Evolutionary conservation across 2,797 vertebrate genomes (phyloP), one percentile per base, ranked within the genome.

Genomic region (Cephalopachus bancanus): DNA sequence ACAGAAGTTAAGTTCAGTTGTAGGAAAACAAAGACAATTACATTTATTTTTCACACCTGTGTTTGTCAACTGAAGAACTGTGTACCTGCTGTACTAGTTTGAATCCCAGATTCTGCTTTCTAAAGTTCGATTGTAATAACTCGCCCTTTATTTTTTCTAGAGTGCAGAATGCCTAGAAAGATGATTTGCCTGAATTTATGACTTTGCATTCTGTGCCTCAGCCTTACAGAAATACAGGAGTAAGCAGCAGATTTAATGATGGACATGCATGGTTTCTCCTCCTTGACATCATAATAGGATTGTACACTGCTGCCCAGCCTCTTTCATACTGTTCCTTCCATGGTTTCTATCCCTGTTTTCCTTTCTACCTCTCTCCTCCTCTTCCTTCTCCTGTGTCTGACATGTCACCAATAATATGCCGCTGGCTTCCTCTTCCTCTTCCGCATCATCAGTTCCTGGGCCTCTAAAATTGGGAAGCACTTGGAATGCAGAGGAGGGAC

Each of bases 1-100:
- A 88, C 62, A 96, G 78, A 97, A 95, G 89, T 28, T 83, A 59
- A 78, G 20, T 88, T 89, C 53, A 83, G 9, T 76, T 94, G 85
- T 49, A 69, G 89, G 81, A 84, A 96, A 97, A 97, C 89, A 91
- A 94, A 90, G 53, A 83, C 62, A 95, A 90, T 94, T 84, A 53
- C 19, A 67, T 94, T 95, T 95, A 60, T 87, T 97, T 93, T 93
- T 65, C 59, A 91, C 83, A 92, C 33, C 87, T 86, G 76, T 91
- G 44, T 92, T 93, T 96, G 89, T 84, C n/a, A 62, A 33, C 79
- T 65, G 84, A 83, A 4, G 10, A 81, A 65, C 51, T 4, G 17
- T 24, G 22, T 55, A 51, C 69, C 53, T 60, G 72, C 80, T 93
- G 44, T 75, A 60, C 71, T 26, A 22, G 11, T 72, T 71, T 71